Evolutionary conservation across 1,140 invertebrate species (phyloP).

Genomic region (Sweltsa coloradensis): DNA sequence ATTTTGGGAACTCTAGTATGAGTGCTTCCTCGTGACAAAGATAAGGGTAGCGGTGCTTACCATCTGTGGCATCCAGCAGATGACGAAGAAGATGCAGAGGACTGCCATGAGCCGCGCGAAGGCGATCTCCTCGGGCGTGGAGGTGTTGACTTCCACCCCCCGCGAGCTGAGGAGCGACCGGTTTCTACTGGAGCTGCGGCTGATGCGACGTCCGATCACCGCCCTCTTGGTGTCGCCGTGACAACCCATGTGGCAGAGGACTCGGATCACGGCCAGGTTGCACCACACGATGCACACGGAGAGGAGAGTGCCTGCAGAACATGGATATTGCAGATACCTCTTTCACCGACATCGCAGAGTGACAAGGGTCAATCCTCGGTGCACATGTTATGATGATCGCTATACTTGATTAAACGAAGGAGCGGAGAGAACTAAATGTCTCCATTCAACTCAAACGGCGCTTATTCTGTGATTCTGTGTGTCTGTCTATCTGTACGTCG

Average conservation of each 20-base stretch:
- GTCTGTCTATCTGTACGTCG: too few relatives aligned
- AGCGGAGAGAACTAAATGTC: too few relatives aligned
- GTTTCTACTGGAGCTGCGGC: constrained; percentile 31
- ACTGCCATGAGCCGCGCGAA: constrained; percentile 74
- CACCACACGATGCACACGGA: constrained; percentile 66
- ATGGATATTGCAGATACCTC: too few relatives aligned
- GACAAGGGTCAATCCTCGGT: too few relatives aligned
- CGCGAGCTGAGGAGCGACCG: constrained; percentile 23
- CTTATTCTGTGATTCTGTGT: too few relatives aligned
- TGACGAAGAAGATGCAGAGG: constrained; percentile 65
- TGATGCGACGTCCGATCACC: constrained; percentile 35
- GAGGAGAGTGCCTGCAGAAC: constrained; percentile 48
- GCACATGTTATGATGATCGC: too few relatives aligned
- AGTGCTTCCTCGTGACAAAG: too few relatives aligned
- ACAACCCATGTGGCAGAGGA: constrained; percentile 47
- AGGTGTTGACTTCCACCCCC: constrained; percentile 17
- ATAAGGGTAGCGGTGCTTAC: constrained; percentile 36
- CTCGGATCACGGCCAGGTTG: constrained; percentile 66
- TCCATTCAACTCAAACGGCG: too few relatives aligned
- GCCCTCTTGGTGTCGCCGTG: constrained; percentile 29
- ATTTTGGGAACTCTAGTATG: too few relatives aligned
- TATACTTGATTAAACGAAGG: not conserved
- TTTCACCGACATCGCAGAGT: too few relatives aligned
- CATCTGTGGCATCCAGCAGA: constrained; percentile 81
- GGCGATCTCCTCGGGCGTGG: constrained; percentile 65